Conservation (phyloP, 2,113 vertebrate genomes). For the Corvus moneduloides region DNA sequence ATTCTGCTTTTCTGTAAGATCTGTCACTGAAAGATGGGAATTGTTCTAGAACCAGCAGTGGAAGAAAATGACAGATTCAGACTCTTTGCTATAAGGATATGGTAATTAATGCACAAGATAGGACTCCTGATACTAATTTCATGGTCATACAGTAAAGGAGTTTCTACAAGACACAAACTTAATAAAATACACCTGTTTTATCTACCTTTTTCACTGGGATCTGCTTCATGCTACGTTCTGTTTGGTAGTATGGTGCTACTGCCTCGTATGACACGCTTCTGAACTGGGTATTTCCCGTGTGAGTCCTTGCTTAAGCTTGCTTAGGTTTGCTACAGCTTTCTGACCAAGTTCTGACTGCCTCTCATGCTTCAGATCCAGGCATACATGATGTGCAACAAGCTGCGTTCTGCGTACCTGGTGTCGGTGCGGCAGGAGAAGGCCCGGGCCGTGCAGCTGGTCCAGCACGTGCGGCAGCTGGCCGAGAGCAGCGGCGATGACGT, state of each 20-base stretch:
- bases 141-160: neutral
- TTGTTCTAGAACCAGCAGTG: neutral
- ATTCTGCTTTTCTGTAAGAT: neutral
- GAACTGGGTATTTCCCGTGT: neutral
- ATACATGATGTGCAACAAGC: slow-evolving; percentile 87
- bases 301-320: neutral
- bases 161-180: neutral
- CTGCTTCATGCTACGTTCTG: neutral
- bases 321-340: neutral
- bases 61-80: neutral
- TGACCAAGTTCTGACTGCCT: neutral
- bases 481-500: slow-evolving; percentile 80
- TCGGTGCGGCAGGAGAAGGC: slow-evolving; percentile 87
- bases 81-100: neutral
- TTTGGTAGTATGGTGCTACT: neutral
- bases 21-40: neutral
- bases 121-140: neutral
- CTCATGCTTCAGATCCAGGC: slow-evolving; percentile 83
- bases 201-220: neutral
- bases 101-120: neutral
- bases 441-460: slow-evolving; percentile 83
- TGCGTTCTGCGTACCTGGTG: slow-evolving; percentile 90
- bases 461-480: slow-evolving; percentile 83
- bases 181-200: neutral
- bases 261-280: accelerated